Evolutionary conservation across 2,113 vertebrate species (phyloP).

Genomic region (Morone saxatilis): DNA sequence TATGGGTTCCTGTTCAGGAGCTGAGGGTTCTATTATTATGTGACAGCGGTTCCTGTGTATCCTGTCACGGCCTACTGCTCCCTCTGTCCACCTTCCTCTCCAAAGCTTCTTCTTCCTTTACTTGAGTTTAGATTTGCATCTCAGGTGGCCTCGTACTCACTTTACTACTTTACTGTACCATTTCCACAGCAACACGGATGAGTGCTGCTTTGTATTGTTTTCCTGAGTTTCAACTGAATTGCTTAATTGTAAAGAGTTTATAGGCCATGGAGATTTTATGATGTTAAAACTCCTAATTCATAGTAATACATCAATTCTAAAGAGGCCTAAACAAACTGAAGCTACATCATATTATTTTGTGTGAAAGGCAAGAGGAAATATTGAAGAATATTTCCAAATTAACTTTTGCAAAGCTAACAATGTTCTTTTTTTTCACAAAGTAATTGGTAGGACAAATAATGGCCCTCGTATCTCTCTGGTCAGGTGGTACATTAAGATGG

Average conservation of each 20-base stretch:
- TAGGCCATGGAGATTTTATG: neutral
- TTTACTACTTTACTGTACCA: conserved; percentile 61
- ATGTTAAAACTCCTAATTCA: conserved; percentile 1
- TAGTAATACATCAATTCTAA: neutral
- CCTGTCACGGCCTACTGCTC: conserved; percentile 63
- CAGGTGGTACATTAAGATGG: conserved; percentile 52
- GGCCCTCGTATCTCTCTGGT: conserved; percentile 20
- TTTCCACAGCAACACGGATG: neutral
- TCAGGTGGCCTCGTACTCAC: conserved; percentile 40
- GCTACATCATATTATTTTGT: neutral
- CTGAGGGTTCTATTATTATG: conserved; percentile 70
- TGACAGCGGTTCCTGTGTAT: conserved; percentile 78
- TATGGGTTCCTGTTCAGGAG: conserved; percentile 79
- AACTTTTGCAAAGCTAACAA: conserved; percentile 1
- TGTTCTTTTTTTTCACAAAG: conserved; percentile 8
- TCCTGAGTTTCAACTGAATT: neutral
- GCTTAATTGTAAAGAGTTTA: neutral
- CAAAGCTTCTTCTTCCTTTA: conserved; percentile 27
- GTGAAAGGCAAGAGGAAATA: neutral
- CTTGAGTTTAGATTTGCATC: conserved; percentile 44
- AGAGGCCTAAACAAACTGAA: neutral
- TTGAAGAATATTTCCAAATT: conserved; percentile 3
- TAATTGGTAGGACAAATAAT: neutral
- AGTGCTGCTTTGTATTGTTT: neutral
- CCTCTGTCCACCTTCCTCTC: conserved; percentile 56